Evolutionary conservation across 2,113 vertebrate genomes (phyloP).

Genomic region (Paraplagusia blochii): DNA sequence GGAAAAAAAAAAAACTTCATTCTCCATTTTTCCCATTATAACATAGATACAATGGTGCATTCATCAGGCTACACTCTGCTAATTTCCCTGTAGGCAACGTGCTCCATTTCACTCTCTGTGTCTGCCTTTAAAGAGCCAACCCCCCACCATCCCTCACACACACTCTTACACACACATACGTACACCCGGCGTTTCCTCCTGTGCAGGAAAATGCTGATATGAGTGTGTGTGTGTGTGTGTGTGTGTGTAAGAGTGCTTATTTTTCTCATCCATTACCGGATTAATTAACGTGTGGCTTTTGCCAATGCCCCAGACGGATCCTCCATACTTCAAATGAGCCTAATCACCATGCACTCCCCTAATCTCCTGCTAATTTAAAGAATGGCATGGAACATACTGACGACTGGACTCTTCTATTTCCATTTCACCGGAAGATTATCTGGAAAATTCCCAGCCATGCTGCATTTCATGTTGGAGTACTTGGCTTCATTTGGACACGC

Average conservation of each 20-base stretch:
- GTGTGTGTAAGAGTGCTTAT: constrained; percentile 73
- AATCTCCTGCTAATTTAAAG: constrained; percentile 77
- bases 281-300: constrained; percentile 79
- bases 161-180: constrained; percentile 4
- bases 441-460: constrained; percentile 43
- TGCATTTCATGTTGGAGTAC: constrained; percentile 58
- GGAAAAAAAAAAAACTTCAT: constrained; percentile 27
- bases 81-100: constrained; percentile 76
- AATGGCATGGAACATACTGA: constrained; percentile 71
- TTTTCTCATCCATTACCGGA: constrained; percentile 77
- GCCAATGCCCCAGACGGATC: constrained; percentile 76
- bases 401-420: constrained; percentile 69
- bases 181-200: constrained; percentile 56
- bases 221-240: no score
- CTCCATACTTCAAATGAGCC: constrained; percentile 78
- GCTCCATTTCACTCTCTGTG: constrained; percentile 74
- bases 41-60: constrained; percentile 72
- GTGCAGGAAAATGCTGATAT: constrained; percentile 75
- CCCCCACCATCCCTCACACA: constrained; percentile 5
- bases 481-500: constrained; percentile 56
- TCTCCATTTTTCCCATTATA: constrained; percentile 46
- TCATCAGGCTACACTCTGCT: constrained; percentile 69
- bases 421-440: constrained; percentile 57
- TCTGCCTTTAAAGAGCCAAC: constrained; percentile 61
- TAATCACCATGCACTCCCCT: constrained; percentile 76